Evolutionary conservation across 2,888 invertebrate genomes (phyloP), one percentile per base, ranked within the genome.

Genomic region (Electrophaes corylata): DNA sequence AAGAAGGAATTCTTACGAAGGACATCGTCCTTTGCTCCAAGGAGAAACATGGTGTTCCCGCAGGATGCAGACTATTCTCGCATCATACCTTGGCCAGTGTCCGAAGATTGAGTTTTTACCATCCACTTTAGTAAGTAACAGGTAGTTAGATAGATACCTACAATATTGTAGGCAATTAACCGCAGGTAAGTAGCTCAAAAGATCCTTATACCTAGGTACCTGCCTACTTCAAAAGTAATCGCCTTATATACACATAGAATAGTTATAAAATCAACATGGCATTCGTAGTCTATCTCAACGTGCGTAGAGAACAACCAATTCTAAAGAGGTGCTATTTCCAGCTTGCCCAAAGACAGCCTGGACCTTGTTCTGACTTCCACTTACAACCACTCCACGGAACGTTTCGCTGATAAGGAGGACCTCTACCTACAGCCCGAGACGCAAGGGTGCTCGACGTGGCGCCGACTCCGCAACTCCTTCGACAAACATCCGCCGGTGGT

Each of bases 391-490:
- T 93, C 93, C 11, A 82, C 82, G 0, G 95, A 95, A 69, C 68
- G 66, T 26, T 95, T 95, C 70, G 93, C 94, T 0, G 94, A 94
- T 54, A 93, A 89, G 62, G 91, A 92, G 10, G 95, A 96, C 71
- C 79, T 93, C 0, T 88, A 93, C 63, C 75, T 95, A 58, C 96
- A 96, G 75, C 92, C 93, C 0, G 96, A 96, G 76, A 94, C 96
- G 0, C 75, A 93, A 40, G 94, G 94, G 3, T 85, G 87, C 31
- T 88, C 91, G 26, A 95, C 95, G 0, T 95, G 95, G 93, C 92
- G 96, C 8, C 91, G 94, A 26, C 78, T 96, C 8, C 89, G 94
- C 47, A 96, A 96, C 69, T 93, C 94, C 0, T 75, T 78, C 20
- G 92, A 93, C 72, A 79, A 92, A 69, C 72, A 75, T 56, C 86